Base-by-base conservation (phyloP, 2,888 invertebrate species). In the Torymus auratus region DNA sequence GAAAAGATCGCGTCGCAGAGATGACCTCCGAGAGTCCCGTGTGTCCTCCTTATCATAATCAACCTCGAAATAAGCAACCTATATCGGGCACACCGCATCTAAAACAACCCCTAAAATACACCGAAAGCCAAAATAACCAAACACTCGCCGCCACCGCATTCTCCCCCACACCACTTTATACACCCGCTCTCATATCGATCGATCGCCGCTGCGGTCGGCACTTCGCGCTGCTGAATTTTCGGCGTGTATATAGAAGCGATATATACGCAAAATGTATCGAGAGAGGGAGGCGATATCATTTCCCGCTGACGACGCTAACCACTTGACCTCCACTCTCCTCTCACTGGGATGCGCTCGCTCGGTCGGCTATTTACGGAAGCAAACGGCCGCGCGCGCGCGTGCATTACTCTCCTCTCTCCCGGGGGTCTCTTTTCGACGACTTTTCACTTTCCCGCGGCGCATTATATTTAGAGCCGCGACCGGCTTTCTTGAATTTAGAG, bases 291-390 rank as follows among this genome's bases (percentile, higher is more conserved):
- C 10, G 61, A 61, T 23, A 23, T 64, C 61, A 68, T 62, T 55
- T 14, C 28, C 14, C 20, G 50, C 12, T 15, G 28, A 62, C 64
- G 50, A 64, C 50, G 77, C 55, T 15, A 68, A 72, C 68, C 73
- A 81, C 72, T 77, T 76, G 76, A 80, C 76, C 76, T 76, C 76
- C 68, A 41, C 41, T 80, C 41, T 41, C 41, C 7, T 41, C 28
- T 41, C 41, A 7, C 41, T 41, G 7, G 5, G 41, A 41, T 41
- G 41, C 41, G 41, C 41, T 28, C 7, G 10, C 50, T 60, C 41
- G 52, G n/a, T 12, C 23, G 41, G 69, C 69, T 80, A 80, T 80
- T 80, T 80, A 80, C 79, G 74, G 74, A 74, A 74, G 74, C 74
- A 28, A 78, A 65, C 56, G 65, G 50, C 17, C 20, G 53, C 58